phyloP scores from a whole-genome alignment of 2,113 vertebrate genomes.

The Martes martes region DNA sequence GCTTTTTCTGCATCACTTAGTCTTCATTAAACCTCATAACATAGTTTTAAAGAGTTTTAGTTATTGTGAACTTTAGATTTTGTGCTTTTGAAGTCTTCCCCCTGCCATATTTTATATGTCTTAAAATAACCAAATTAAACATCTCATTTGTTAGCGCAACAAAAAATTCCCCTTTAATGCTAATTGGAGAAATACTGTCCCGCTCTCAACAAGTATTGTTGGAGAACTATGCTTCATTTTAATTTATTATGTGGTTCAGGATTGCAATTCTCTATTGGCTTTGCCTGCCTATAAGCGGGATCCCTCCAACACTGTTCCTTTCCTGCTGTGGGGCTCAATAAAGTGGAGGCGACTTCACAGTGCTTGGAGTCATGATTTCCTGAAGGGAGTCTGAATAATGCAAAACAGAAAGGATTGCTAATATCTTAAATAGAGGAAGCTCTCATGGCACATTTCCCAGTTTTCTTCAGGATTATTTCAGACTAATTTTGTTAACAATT shows the following conservation, averaged over 20 bases:
- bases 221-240: not conserved
- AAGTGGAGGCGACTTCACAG: not conserved
- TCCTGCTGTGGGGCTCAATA: not conserved
- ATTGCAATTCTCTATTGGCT: not conserved
- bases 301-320: not conserved
- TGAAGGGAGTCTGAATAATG: not conserved
- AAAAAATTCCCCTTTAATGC: constrained; percentile 1
- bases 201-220: not conserved
- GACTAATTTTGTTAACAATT: not conserved
- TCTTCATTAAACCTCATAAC: not conserved
- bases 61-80: constrained; percentile 14
- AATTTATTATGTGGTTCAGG: not conserved
- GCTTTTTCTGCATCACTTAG: not conserved
- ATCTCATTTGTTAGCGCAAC: not conserved
- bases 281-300: not conserved
- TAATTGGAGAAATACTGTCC: not conserved
- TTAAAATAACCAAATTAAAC: constrained; percentile 25
- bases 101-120: not conserved
- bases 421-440: constrained; percentile 38
- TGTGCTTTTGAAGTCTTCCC: not conserved
- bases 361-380: constrained; percentile 6
- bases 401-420: constrained; percentile 28
- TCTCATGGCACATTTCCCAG: not conserved
- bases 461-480: constrained; percentile 27
- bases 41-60: not conserved